Percentiles rank a stretch among this genome's conserved stretches.
phyloP scores from a whole-genome alignment of 2,888 invertebrate species.

The Apotomis capreana region DNA sequence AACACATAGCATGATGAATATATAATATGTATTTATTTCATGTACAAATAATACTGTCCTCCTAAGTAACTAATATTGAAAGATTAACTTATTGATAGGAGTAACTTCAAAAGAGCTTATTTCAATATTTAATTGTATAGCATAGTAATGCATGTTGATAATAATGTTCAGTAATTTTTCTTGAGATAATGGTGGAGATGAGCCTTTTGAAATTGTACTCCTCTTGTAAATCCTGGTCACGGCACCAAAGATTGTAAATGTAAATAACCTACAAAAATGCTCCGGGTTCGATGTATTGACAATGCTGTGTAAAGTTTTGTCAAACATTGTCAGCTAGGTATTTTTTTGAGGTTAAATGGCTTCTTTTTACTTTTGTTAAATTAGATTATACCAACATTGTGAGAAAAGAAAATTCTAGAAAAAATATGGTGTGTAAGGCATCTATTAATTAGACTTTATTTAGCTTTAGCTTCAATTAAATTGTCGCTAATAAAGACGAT shows the following conservation, averaged over 20 bases:
- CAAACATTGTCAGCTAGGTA: no score
- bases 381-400: no score
- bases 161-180: no score
- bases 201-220: background rate
- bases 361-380: no score
- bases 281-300: background rate
- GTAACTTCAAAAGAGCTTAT: background rate
- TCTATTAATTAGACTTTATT: no score
- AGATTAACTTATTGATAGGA: background rate
- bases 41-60: background rate
- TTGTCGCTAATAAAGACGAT: no score
- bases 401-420: no score
- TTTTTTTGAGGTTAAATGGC: no score
- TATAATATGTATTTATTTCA: background rate
- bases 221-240: background rate
- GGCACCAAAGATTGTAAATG: conserved; percentile 19
- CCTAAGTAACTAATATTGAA: background rate
- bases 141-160: no score
- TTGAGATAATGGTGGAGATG: background rate
- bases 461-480: no score
- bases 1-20: background rate
- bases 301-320: background rate
- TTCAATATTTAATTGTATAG: no score
- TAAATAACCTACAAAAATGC: background rate
- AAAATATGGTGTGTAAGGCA: no score